Evolutionary conservation across 2,797 vertebrate species (phyloP), one percentile per base, ranked within the genome.

Genomic region (Gallinago stenura): DNA sequence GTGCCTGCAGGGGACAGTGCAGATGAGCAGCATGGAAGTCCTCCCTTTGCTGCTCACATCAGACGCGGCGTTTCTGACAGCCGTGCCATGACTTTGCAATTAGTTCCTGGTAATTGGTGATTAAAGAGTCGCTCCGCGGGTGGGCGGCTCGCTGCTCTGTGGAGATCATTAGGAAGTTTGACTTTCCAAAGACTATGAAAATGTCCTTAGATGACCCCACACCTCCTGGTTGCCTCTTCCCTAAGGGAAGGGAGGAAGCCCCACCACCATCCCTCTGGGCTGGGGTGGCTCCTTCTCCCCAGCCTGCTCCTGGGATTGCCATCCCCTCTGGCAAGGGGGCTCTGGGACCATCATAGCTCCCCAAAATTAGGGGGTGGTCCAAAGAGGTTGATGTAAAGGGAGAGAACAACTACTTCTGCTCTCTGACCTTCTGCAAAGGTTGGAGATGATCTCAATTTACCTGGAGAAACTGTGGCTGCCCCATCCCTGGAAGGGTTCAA

Each of bases 21-120:
- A 3, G 9, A 17, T 13, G 51, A 70, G 51, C 58, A 61, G 80
- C 35, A 2, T 43, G 60, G 6, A 62, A 50, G 69, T 41, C 57
- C 58, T 66, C 1, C 2, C 25, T 57, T 37, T 48, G 61, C 83
- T 43, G 60, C 65, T 73, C 48, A 1, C 60, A 2, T 26, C 72
- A 45, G 76, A 30, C 12, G 0, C 56, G 3, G 66, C 1, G 2
- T 69, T 78, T 78, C 45, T 62, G 73, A 18, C 71, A 62, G 33
- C 73, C 6, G 0, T 85, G 75, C 71, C 20, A 1, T 60, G 90
- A 57, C 83, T 89, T 58, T 0, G 31, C 79, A 92, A 78, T 95
- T 90, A 89, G 56, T 64, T 87, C 20, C 57, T 6, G 26, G 37
- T 70, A 80, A 92, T 87, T 8, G 12, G 78, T 89, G 79, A 93